A percentile compares a stretch with the other conserved stretches of the same genome.
These are phyloP conservation scores for Heteractis magnifica DNA, from an alignment of 92 coral and sea anemone genomes.

Conservation along the genomic window DNA sequence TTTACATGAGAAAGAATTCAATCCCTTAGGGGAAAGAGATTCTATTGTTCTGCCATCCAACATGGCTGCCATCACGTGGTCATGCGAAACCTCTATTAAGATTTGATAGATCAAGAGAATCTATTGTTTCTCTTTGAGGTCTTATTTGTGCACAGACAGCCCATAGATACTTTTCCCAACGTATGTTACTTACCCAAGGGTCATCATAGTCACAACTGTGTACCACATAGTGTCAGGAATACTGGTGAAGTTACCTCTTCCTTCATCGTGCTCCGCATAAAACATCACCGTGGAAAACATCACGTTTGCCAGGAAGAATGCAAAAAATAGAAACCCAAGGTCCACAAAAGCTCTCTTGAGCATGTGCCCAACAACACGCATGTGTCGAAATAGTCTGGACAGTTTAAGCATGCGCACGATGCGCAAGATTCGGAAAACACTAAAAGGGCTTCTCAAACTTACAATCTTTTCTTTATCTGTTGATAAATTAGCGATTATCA, in stretches of 20 bases:
- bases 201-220: constrained; percentile 93
- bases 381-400: constrained; percentile 80
- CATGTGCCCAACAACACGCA: constrained; percentile 77
- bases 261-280: constrained; percentile 58
- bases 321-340: constrained; percentile 85
- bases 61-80: no score
- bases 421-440: constrained; percentile 76
- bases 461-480: constrained; percentile 34
- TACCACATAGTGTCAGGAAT: constrained; percentile 97
- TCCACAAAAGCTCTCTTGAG: constrained; percentile 79
- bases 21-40: no score
- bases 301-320: constrained; percentile 73
- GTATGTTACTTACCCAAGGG: constrained; percentile 77
- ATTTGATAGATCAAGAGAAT: no score
- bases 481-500: constrained; percentile 42
- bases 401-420: constrained; percentile 81
- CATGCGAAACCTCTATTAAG: no score
- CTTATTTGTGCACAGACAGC: no score
- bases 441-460: constrained; percentile 57
- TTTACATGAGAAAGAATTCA: no score
- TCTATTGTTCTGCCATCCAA: no score
- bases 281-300: constrained; percentile 83
- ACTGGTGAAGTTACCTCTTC: constrained; percentile 56
- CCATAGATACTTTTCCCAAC: no score
- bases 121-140: no score